phyloP scores from a whole-genome alignment of 2,888 invertebrate genomes.

The Chymomyza amoena region DNA sequence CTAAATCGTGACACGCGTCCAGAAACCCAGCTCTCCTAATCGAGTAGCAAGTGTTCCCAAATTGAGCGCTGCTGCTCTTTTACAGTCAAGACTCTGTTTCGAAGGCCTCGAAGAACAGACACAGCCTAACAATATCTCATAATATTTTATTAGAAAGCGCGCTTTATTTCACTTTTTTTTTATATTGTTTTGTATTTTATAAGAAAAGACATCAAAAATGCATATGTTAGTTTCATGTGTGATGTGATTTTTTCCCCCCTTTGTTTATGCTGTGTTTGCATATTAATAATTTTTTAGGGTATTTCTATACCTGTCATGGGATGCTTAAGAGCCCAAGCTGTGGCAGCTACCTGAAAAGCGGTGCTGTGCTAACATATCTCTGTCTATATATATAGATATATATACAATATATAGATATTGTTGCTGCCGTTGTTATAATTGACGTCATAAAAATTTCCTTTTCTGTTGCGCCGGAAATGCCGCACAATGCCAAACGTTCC shows the following conservation, averaged over 20 bases:
- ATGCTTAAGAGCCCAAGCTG: not conserved
- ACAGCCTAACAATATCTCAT: too few species aligned
- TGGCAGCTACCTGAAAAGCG: not conserved
- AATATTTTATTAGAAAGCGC: not conserved
- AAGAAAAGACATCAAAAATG: not conserved
- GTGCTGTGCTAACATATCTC: too few species aligned
- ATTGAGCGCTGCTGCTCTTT: too few species aligned
- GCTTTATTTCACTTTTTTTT: not conserved
- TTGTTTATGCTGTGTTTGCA: not conserved
- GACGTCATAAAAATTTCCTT: constrained; percentile 70
- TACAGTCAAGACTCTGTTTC: too few species aligned
- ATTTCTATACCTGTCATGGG: not conserved
- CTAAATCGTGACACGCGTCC: too few species aligned
- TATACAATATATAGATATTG: too few species aligned
- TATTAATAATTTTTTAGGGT: not conserved
- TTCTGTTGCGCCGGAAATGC: constrained; percentile 58
- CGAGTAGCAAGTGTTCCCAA: too few species aligned
- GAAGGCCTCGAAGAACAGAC: too few species aligned
- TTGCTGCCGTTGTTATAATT: constrained; percentile 17
- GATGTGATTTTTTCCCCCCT: not conserved
- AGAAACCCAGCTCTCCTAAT: too few species aligned
- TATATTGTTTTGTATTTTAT: not conserved
- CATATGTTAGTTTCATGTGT: not conserved
- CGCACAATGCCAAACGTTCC: constrained; percentile 41
- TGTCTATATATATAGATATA: too few species aligned